Evolutionary conservation across 1,140 invertebrate species (phyloP).

Genomic region (Reticulitermes speratus): DNA sequence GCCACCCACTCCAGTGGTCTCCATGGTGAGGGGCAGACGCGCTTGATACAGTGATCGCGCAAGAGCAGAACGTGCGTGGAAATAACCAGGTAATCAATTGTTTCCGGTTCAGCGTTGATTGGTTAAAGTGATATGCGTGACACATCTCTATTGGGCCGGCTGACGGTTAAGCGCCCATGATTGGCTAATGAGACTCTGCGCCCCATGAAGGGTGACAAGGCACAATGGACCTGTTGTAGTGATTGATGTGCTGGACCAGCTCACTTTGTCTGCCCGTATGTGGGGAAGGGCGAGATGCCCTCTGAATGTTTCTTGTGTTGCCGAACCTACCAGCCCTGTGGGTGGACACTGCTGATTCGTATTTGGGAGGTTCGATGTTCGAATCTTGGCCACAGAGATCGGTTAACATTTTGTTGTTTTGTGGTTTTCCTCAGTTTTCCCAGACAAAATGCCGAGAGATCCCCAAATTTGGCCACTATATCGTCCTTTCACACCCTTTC

Average conservation of each 20-base stretch:
- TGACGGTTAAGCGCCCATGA: not conserved
- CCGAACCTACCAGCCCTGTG: no score
- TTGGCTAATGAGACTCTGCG: not conserved
- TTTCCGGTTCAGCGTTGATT: not conserved
- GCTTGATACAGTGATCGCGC: not conserved
- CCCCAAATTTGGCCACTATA: no score
- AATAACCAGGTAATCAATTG: constrained; percentile 16
- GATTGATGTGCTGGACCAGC: not conserved
- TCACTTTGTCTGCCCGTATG: not conserved
- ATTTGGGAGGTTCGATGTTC: no score
- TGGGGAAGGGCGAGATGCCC: not conserved
- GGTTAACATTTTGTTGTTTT: no score
- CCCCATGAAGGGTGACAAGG: not conserved
- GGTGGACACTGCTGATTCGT: no score
- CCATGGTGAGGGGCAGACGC: not conserved
- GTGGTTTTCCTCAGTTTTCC: no score
- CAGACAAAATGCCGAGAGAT: no score
- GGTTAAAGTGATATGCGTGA: not conserved
- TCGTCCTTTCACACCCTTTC: no score
- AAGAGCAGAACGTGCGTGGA: not conserved
- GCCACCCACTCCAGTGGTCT: no score
- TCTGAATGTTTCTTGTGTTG: no score
- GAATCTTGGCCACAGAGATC: no score
- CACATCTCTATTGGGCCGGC: not conserved
- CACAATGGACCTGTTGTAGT: not conserved